Percentiles rank a stretch among this genome's conserved stretches.
Evolutionary conservation across 2,113 vertebrate species (phyloP).

Genomic region (Tyrannus savana): DNA sequence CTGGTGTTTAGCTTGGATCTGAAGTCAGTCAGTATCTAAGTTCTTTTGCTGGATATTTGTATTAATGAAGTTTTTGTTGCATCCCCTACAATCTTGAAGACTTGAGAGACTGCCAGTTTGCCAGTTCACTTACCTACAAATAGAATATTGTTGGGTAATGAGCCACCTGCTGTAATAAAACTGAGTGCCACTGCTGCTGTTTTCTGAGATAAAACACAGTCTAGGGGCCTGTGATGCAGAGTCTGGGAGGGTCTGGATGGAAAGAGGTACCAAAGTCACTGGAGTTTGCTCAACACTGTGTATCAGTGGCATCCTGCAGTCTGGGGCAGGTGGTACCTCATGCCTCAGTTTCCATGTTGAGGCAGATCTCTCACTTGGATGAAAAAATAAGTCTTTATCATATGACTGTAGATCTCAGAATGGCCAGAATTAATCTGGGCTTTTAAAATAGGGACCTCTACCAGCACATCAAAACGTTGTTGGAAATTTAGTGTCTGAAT

Average conservation of each 20-base stretch:
- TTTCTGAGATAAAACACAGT: not conserved
- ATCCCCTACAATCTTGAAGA: not conserved
- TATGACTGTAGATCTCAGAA: not conserved
- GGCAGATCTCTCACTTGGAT: not conserved
- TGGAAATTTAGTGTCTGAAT: not conserved
- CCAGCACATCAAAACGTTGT: fast-evolving
- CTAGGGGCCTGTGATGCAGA: not conserved
- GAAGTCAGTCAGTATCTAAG: not conserved
- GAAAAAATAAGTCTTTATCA: not conserved
- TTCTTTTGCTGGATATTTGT: not conserved
- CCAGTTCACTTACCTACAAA: not conserved
- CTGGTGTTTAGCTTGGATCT: not conserved
- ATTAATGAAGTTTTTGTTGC: not conserved
- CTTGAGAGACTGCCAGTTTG: not conserved
- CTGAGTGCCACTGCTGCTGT: not conserved
- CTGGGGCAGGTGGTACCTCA: not conserved
- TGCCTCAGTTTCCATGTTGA: not conserved
- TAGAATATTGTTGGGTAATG: not conserved
- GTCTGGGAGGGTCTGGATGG: not conserved
- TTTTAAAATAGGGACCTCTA: not conserved
- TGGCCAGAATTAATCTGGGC: not conserved
- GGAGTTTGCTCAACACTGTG: not conserved
- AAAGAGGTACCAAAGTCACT: not conserved
- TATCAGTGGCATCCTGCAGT: not conserved
- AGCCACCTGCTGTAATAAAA: not conserved